Evolutionary conservation across 2,113 vertebrate species (phyloP), one percentile per base, ranked within the genome.

Genomic region (Psophia crepitans): DNA sequence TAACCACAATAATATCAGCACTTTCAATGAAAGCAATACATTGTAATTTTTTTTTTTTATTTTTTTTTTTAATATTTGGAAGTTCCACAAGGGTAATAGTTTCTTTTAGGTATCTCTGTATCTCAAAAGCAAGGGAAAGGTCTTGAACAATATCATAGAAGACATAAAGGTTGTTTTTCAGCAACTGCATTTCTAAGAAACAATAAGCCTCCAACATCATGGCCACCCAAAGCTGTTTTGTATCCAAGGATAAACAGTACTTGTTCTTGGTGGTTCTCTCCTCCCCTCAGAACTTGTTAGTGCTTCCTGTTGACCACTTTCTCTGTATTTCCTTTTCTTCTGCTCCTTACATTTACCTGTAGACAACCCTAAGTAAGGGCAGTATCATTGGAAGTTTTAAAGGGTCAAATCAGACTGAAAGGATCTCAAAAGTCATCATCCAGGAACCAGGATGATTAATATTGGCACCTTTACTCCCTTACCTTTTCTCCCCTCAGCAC

Each of bases 221-320:
- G 32, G 32, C 8, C 30, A 58, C 15, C 7, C 76, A 87, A 93
- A 90, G 8, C 14, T 68, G 2, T 30, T 90, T 90, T 80, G 3
- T 5, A 28, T 73, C 8, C 33, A 70, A 68, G 39, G 23, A 56
- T 32, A 73, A 68, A 39, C 4, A 32, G 2, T 11, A 30, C 7
- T 63, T 66, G 11, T 39, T 58, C 7, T 2, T 75, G 14, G 20
- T 75, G 44, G 8, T 61, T 89, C 53, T 53, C 41, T 84, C 8
- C 15, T 85, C 9, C 30, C 2, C 12, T 1, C 0, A 1, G 26
- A 44, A 3, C 11, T 6, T 66, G 4, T 46, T 80, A 49, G 26
- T 71, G 11, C 9, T 49, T 65, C 39, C 13, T 53, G 6, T n/a
- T 77, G 14, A 49, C 39, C 11, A 49, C 39, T 9, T 73, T 32